These are phyloP conservation scores for Dynastes hyllus DNA, from an alignment of 2,888 invertebrate species.

Conservation along the genomic window DNA sequence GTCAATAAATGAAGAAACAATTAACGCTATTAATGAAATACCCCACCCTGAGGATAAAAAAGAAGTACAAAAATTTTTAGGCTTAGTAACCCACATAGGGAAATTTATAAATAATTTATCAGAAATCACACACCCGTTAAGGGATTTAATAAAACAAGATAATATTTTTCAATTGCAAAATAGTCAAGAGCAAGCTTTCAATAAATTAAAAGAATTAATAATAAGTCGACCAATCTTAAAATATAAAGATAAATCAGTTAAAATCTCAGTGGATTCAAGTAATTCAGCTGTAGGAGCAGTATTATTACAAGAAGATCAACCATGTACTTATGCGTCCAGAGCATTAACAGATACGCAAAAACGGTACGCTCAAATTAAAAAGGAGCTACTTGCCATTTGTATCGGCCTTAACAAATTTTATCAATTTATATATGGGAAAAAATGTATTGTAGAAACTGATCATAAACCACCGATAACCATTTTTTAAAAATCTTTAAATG, in stretches of 20 bases:
- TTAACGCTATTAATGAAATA: too few relatives aligned
- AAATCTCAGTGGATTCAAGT: slow-evolving; percentile 58
- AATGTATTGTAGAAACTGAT: slow-evolving; percentile 60
- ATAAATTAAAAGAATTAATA: slow-evolving; percentile 19
- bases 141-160: slow-evolving; percentile 35
- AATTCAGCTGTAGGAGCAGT: slow-evolving; percentile 59
- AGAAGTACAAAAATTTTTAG: slow-evolving; percentile 49
- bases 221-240: background rate
- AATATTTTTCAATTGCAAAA: slow-evolving; percentile 5
- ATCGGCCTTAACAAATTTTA: slow-evolving; percentile 55
- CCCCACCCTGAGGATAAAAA: slow-evolving; percentile 17
- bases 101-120: slow-evolving; percentile 51
- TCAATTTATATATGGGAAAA: slow-evolving; percentile 58
- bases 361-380: slow-evolving; percentile 62
- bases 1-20: too few relatives aligned
- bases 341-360: slow-evolving; percentile 59
- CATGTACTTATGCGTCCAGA: slow-evolving; percentile 60
- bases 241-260: slow-evolving; percentile 38
- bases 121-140: slow-evolving; percentile 20
- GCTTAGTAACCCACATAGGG: slow-evolving; percentile 46
- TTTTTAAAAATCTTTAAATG: slow-evolving; percentile 17
- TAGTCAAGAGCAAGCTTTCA: slow-evolving; percentile 18
- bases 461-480: slow-evolving; percentile 59
- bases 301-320: slow-evolving; percentile 58
- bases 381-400: slow-evolving; percentile 58